phyloP scores from a whole-genome alignment of 1,140 invertebrate genomes.

The Antheraea pernyi region DNA sequence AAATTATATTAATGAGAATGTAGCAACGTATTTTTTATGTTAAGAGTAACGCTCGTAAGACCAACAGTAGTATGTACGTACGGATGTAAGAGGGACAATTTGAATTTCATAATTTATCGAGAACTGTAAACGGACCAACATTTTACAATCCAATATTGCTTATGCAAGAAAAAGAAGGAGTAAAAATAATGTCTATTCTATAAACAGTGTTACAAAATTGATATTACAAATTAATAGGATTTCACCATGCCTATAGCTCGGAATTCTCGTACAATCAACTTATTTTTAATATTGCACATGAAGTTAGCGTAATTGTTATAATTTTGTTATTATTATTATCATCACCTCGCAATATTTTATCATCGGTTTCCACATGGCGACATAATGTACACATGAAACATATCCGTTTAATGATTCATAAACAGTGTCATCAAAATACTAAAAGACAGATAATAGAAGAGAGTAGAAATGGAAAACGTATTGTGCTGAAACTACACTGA shows the following conservation, averaged over 20 bases:
- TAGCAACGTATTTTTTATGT: neutral
- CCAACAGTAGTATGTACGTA: neutral
- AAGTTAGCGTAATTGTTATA: neutral
- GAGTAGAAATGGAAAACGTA: too few species aligned
- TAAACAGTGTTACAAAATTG: neutral
- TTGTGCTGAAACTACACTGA: too few species aligned
- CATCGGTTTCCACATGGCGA: neutral
- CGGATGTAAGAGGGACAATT: neutral
- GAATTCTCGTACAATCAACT: neutral
- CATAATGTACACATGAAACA: constrained; percentile 2
- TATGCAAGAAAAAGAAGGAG: neutral
- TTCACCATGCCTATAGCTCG: neutral
- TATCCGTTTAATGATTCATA: constrained; percentile 8
- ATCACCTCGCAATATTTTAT: neutral
- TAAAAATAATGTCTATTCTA: constrained; percentile 1
- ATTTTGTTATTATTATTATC: neutral
- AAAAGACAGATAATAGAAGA: too few species aligned
- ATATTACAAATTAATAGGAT: neutral
- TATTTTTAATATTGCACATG: neutral
- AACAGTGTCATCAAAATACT: neutral
- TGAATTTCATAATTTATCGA: neutral
- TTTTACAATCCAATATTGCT: neutral
- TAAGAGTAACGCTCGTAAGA: neutral
- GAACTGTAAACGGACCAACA: neutral
- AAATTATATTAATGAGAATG: neutral